Conservation (phyloP, 2,113 vertebrate genomes). For the Daphoenositta chrysoptera region DNA sequence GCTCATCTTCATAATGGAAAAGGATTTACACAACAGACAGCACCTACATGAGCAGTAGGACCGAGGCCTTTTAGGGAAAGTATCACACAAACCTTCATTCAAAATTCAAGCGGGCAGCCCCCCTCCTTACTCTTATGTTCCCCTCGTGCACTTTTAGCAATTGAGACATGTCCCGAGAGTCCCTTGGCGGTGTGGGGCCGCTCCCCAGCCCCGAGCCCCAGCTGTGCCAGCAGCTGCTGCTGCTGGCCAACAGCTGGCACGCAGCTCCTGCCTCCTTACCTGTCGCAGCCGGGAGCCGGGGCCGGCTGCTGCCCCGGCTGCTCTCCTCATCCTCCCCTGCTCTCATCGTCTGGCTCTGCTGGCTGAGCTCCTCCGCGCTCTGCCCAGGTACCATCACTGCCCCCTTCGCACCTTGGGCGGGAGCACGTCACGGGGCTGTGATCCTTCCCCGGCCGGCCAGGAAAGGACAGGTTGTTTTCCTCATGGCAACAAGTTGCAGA, state of each 20-base stretch:
- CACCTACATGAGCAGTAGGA: not conserved
- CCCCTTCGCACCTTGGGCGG: not conserved
- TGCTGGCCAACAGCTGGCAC: not conserved
- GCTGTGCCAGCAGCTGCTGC: not conserved
- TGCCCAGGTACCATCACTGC: slow-evolving; percentile 63
- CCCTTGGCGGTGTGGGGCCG: not conserved
- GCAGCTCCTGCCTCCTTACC: slow-evolving; percentile 43
- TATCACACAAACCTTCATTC: not conserved
- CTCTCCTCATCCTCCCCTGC: slow-evolving; percentile 30
- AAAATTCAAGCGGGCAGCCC: not conserved
- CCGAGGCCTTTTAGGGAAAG: not conserved
- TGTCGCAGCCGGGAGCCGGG: slow-evolving; percentile 29
- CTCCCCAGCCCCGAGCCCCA: not conserved
- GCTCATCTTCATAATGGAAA: not conserved
- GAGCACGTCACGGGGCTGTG: not conserved
- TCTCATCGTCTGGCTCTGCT: slow-evolving; percentile 4
- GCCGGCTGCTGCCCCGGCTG: not conserved
- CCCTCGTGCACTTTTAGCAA: not conserved
- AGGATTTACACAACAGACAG: not conserved
- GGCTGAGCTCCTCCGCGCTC: slow-evolving; percentile 47
- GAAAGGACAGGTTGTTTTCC: not conserved
- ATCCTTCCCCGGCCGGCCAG: not conserved
- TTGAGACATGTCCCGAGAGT: accelerated
- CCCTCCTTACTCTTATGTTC: not conserved
- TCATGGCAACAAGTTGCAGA: slow-evolving; percentile 60